Conservation (phyloP, 2,797 vertebrate genomes). For the Huso huso region DNA sequence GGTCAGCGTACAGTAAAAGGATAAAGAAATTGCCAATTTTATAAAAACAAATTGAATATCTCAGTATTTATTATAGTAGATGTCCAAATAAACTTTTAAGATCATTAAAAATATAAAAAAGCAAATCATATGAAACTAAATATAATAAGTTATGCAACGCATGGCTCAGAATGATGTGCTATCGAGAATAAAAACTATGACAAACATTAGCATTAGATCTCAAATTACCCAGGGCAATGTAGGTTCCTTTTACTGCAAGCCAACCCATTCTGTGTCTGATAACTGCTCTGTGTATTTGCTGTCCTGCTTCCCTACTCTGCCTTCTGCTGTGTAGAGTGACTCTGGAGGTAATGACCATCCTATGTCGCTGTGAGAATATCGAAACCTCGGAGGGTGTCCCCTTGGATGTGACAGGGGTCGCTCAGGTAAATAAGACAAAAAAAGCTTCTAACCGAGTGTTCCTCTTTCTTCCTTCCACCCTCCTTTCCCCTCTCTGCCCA, state of each 20-base stretch:
- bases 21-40: slow-evolving; percentile 1
- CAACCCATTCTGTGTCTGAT: slow-evolving; percentile 49
- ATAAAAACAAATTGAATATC: too few relatives aligned
- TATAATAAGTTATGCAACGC: too few relatives aligned
- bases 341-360: slow-evolving; percentile 99
- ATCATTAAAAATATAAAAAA: too few relatives aligned
- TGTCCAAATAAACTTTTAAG: too few relatives aligned
- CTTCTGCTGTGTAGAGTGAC: slow-evolving; percentile 86
- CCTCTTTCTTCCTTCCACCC: slow-evolving; percentile 37
- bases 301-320: slow-evolving; percentile 72
- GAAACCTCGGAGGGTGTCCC: slow-evolving; percentile 99
- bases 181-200: too few relatives aligned
- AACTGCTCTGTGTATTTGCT: slow-evolving; percentile 89
- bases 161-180: too few relatives aligned
- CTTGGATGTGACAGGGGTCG: slow-evolving; percentile 98
- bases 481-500: slow-evolving; percentile 26
- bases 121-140: too few relatives aligned
- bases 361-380: slow-evolving; percentile 99
- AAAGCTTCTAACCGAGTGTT: slow-evolving; percentile 50
- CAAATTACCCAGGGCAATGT: neutral
- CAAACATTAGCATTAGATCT: too few relatives aligned
- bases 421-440: slow-evolving; percentile 79
- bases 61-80: too few relatives aligned
- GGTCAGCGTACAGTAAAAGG: slow-evolving; percentile 10
- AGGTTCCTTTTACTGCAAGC: slow-evolving; percentile 17